Evolutionary conservation across 2,797 vertebrate genomes (phyloP).

Genomic region (Cheirogaleus major): DNA sequence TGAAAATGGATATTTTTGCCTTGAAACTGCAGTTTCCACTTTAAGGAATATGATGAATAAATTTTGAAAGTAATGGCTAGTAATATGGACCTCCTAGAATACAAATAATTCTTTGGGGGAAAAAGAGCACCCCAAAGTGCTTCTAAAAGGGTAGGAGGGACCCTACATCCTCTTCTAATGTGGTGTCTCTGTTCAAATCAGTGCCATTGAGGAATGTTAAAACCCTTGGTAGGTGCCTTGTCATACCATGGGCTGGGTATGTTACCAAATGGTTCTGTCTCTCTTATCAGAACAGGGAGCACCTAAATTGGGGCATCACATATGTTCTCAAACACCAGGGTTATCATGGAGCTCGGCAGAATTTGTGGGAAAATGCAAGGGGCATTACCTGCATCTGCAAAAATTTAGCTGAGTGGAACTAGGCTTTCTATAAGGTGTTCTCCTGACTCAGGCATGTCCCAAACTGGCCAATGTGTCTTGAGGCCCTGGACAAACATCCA

Average conservation of each 20-base stretch:
- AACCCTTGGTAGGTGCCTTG: not conserved
- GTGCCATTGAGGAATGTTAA: not conserved
- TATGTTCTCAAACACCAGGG: not conserved
- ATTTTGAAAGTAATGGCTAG: not conserved
- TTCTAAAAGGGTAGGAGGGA: not conserved
- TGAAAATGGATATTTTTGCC: not conserved
- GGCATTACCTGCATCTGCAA: not conserved
- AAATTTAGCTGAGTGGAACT: not conserved
- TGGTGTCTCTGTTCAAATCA: not conserved
- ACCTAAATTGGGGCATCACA: not conserved
- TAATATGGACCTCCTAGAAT: not conserved
- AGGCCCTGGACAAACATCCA: conserved; percentile 35
- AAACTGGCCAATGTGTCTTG: conserved; percentile 25
- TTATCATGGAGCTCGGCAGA: not conserved
- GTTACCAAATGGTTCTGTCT: not conserved
- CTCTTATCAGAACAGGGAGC: not conserved
- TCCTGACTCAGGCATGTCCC: conserved; percentile 24
- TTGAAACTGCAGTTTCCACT: not conserved
- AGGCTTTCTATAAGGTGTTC: conserved; percentile 43
- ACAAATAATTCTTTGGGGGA: not conserved
- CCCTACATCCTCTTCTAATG: not conserved
- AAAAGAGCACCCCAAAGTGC: not conserved
- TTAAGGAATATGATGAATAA: not conserved
- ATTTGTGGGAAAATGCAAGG: not conserved
- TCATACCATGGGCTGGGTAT: not conserved